These are phyloP conservation scores for Galerucella nymphaeae DNA, from an alignment of 2,888 invertebrate genomes.

Conservation along the genomic window DNA sequence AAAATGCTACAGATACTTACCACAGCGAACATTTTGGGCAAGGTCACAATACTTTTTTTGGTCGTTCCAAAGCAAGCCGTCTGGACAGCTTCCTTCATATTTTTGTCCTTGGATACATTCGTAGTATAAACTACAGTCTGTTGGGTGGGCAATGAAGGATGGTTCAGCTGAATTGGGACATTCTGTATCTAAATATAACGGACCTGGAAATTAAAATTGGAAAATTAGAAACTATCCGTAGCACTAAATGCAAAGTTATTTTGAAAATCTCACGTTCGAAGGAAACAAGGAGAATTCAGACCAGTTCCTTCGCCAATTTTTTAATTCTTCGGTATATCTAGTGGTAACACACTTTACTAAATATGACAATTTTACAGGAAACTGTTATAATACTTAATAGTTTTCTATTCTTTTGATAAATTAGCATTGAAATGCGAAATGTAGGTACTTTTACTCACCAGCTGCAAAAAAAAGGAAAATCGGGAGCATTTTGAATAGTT, in stretches of 20 bases:
- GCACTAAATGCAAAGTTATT: too few species aligned
- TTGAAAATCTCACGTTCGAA: too few species aligned
- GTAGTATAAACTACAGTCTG: conserved; percentile 22
- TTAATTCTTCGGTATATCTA: too few species aligned
- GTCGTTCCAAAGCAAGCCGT: conserved; percentile 10
- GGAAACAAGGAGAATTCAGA: too few species aligned
- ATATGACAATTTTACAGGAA: too few species aligned
- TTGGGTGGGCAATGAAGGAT: conserved; percentile 7
- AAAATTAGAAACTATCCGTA: not conserved
- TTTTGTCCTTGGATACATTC: conserved; percentile 24
- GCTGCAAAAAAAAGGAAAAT: not conserved
- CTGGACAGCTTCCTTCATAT: conserved; percentile 10
- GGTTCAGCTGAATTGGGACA: conserved; percentile 4
- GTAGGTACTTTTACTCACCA: not conserved
- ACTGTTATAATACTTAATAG: too few species aligned
- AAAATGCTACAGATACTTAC: conserved; percentile 9
- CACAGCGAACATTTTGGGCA: not conserved
- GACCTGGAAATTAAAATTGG: not conserved
- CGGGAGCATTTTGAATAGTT: not conserved
- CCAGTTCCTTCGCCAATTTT: not conserved
- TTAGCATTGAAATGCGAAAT: too few species aligned
- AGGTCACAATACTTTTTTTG: conserved; percentile 16
- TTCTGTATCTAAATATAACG: not conserved
- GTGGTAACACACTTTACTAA: too few species aligned
- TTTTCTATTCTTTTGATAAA: too few species aligned